Percentiles rank a stretch among this genome's conserved stretches.
phyloP scores from a whole-genome alignment of 2,113 vertebrate genomes.

The Nothocercus julius region DNA sequence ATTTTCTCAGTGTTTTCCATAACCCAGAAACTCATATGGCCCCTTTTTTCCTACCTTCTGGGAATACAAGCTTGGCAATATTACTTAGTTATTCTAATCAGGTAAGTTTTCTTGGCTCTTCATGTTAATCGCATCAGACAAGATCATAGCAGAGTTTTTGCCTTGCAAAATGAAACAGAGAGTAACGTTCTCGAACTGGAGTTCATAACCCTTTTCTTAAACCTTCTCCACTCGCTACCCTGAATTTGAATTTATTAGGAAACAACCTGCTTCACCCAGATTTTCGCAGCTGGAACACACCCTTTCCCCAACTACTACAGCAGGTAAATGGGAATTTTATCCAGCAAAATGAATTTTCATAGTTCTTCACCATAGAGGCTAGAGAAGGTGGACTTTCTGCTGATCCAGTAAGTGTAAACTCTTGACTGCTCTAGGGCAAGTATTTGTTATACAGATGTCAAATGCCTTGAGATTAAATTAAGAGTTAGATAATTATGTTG shows the following conservation, averaged over 20 bases:
- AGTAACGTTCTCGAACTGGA: slow-evolving; percentile 41
- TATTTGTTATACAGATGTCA: slow-evolving; percentile 41
- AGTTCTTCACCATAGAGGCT: neutral
- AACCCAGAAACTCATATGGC: slow-evolving; percentile 69
- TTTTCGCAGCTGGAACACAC: slow-evolving; percentile 25
- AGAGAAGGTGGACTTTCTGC: slow-evolving; percentile 13
- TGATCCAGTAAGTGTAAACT: slow-evolving; percentile 47
- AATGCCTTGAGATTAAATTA: slow-evolving; percentile 29
- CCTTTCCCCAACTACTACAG: slow-evolving; percentile 28
- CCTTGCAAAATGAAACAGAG: slow-evolving; percentile 60
- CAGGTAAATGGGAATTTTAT: slow-evolving; percentile 34
- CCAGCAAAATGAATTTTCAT: slow-evolving; percentile 42
- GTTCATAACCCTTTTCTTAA: slow-evolving; percentile 60
- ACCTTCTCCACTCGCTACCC: neutral
- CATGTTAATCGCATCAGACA: slow-evolving; percentile 72
- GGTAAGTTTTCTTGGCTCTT: slow-evolving; percentile 74
- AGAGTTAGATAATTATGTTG: slow-evolving; percentile 32
- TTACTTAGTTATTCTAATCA: slow-evolving; percentile 73
- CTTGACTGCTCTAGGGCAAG: neutral
- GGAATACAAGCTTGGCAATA: slow-evolving; percentile 74
- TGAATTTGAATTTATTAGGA: slow-evolving; percentile 43
- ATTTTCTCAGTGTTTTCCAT: slow-evolving; percentile 74
- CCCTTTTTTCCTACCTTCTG: slow-evolving; percentile 59
- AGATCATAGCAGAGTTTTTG: slow-evolving; percentile 52
- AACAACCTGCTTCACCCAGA: slow-evolving; percentile 42